A percentile compares a stretch with the other conserved stretches of the same genome.
These are phyloP conservation scores for Trichosurus vulpecula DNA, from an alignment of 2,797 vertebrate species.

Conservation along the genomic window DNA sequence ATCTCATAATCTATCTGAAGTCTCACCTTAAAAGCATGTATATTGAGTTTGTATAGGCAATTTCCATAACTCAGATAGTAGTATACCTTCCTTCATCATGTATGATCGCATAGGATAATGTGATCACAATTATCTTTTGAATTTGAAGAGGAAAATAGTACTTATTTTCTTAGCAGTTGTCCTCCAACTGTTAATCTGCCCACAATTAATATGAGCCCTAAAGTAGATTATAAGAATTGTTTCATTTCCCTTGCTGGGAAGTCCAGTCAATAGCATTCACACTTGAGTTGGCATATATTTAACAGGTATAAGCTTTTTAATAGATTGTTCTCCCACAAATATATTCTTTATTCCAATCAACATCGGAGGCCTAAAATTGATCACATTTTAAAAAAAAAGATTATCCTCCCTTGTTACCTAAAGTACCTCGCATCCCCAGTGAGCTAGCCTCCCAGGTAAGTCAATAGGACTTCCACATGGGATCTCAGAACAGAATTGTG, in stretches of 20 bases:
- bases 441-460: conserved; percentile 57
- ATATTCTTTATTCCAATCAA: conserved; percentile 65
- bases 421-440: conserved; percentile 24
- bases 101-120: not conserved
- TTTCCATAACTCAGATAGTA: not conserved
- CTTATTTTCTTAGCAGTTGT: not conserved
- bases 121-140: not conserved
- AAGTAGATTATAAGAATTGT: not conserved
- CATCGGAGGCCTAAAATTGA: conserved; percentile 63
- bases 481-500: conserved; percentile 64
- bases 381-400: conserved; percentile 62
- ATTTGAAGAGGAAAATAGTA: not conserved
- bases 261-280: not conserved
- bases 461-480: conserved; percentile 71
- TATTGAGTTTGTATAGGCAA: not conserved
- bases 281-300: conserved; percentile 64
- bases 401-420: conserved; percentile 38
- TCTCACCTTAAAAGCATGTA: not conserved
- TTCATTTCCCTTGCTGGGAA: conserved; percentile 39
- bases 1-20: not conserved
- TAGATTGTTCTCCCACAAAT: conserved; percentile 54
- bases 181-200: not conserved
- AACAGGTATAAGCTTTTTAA: conserved; percentile 42
- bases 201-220: not conserved
- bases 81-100: not conserved